Evolutionary conservation across 2,113 vertebrate species (phyloP).

Genomic region (Hippocampus mohnikei): DNA sequence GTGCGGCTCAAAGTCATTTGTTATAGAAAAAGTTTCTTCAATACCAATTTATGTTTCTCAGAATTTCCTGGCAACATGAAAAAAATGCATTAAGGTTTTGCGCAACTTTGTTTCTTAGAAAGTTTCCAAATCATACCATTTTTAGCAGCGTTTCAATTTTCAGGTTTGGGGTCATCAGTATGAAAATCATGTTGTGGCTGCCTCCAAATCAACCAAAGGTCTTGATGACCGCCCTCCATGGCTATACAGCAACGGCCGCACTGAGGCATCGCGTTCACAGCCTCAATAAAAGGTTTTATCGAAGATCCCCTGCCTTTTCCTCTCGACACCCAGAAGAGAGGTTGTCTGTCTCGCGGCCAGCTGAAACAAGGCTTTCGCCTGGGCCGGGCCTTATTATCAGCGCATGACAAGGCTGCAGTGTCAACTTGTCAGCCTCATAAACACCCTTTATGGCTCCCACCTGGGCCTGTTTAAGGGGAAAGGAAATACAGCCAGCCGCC

Average conservation of each 20-base stretch:
- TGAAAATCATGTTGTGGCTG: not conserved
- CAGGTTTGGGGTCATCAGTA: not conserved
- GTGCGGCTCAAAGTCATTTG: too few species aligned
- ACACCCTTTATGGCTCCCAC: constrained; percentile 66
- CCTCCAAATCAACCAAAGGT: not conserved
- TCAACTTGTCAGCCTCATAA: constrained; percentile 69
- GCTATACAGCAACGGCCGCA: not conserved
- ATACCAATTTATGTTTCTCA: not conserved
- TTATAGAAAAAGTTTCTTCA: too few species aligned
- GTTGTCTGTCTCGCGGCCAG: constrained; percentile 52
- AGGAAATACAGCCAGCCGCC: constrained; percentile 35
- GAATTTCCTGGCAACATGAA: not conserved
- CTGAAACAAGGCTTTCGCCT: constrained; percentile 53
- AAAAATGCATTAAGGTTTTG: not conserved
- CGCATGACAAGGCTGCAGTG: constrained; percentile 68
- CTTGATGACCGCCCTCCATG: not conserved
- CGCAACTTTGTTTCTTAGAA: not conserved
- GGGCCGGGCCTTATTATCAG: constrained; percentile 64
- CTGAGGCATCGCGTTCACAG: constrained; percentile 1
- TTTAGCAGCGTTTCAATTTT: not conserved
- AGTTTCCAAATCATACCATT: not conserved
- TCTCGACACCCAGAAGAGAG: constrained; percentile 48
- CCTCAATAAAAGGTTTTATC: constrained; percentile 6
- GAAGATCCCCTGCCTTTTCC: constrained; percentile 19
- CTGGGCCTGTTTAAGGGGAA: constrained; percentile 52